Evolutionary conservation across 2,113 vertebrate species (phyloP).

Genomic region (Balaeniceps rex): DNA sequence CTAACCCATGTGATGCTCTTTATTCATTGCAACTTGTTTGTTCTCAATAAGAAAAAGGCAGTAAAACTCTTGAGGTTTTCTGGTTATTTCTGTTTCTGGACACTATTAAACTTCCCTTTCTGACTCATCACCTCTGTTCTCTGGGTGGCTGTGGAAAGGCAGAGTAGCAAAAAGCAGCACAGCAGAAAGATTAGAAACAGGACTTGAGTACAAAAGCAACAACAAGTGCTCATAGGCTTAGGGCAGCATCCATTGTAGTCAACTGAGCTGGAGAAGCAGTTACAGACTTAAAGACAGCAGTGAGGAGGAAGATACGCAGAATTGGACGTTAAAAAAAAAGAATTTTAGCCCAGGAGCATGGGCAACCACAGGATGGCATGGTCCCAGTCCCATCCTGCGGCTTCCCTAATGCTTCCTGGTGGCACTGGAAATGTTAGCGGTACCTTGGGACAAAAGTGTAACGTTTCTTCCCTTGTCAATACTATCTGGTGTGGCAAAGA

Average conservation of each 20-base stretch:
- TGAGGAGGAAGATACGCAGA: neutral
- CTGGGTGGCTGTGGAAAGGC: neutral
- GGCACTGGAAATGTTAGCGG: neutral
- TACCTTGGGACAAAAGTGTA: neutral
- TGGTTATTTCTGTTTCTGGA: slow-evolving; percentile 21
- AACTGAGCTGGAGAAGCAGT: neutral
- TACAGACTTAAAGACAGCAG: neutral
- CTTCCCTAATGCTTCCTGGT: neutral
- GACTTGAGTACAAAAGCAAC: neutral
- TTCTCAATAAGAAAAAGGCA: neutral
- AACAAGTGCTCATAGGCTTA: neutral
- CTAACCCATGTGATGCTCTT: neutral
- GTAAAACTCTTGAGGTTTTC: slow-evolving; percentile 31
- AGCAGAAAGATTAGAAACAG: neutral
- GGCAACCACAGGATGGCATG: neutral
- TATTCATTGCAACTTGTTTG: neutral
- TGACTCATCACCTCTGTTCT: slow-evolving; percentile 32
- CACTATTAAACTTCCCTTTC: slow-evolving; percentile 7
- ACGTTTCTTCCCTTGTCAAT: neutral
- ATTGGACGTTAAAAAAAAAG: neutral
- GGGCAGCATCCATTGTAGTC: neutral
- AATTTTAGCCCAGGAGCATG: neutral
- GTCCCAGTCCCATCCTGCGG: neutral
- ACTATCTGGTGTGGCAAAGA: neutral
- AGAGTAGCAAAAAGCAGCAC: neutral